Percentiles rank a stretch among this genome's conserved stretches.
phyloP scores from a whole-genome alignment of 2,888 invertebrate genomes.

The Petrolisthes cinctipes region DNA sequence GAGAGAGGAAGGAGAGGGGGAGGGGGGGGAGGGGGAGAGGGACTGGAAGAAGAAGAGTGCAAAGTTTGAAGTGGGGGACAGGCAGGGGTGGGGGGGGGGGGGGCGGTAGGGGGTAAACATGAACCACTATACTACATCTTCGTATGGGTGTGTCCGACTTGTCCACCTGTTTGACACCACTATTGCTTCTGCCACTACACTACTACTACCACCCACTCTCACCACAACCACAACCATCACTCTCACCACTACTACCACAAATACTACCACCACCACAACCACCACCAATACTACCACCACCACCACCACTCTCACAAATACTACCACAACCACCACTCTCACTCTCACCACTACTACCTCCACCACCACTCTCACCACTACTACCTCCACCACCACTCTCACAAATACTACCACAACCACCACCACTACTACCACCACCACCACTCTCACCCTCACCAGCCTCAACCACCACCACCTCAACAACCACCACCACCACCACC shows the following conservation, averaged over 20 bases:
- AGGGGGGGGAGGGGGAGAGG: not conserved
- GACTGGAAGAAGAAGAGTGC: not conserved
- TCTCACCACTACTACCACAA: no score
- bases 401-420: no score
- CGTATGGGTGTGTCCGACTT: not conserved
- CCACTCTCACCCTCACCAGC: no score
- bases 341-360: not conserved
- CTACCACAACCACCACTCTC: no score
- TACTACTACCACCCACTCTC: constrained; percentile 1
- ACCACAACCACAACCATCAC: not conserved
- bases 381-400: no score
- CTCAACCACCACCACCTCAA: not conserved
- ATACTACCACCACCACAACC: no score
- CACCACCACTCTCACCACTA: not conserved
- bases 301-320: no score
- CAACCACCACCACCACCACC: not conserved
- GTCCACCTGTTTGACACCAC: not conserved
- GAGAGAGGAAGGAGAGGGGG: not conserved
- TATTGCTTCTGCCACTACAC: constrained; percentile 5
- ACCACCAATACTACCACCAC: no score
- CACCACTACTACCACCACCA: not conserved
- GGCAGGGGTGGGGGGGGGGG: not conserved
- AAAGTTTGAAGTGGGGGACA: no score
- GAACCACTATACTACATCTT: not conserved
- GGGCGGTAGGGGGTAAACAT: not conserved